phyloP scores from a whole-genome alignment of 1,140 invertebrate genomes.

The Tetragonula clypearis region DNA sequence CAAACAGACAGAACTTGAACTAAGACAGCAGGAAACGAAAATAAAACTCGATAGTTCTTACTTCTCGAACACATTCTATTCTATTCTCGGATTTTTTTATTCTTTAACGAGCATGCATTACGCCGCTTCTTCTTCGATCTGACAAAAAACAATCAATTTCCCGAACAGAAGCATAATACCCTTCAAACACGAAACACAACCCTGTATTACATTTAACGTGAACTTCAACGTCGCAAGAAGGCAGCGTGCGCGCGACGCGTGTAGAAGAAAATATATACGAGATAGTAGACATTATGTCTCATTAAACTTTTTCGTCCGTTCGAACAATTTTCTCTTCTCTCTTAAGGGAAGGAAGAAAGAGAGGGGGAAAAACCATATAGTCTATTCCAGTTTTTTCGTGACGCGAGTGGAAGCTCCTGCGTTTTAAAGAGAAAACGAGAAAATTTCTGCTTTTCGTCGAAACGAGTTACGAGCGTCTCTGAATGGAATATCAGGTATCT shows the following conservation, averaged over 20 bases:
- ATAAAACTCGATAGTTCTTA: background rate
- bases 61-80: background rate
- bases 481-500: constrained; percentile 34
- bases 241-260: background rate
- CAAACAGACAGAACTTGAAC: background rate
- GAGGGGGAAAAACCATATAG: background rate
- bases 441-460: background rate
- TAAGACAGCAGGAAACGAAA: background rate
- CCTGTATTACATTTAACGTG: background rate
- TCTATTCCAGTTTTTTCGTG: background rate
- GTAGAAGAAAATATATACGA: background rate
- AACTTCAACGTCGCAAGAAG: background rate
- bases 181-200: background rate
- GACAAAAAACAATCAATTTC: background rate
- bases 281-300: too few relatives aligned
- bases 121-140: background rate
- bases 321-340: background rate
- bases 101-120: background rate
- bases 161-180: background rate
- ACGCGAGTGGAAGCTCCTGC: too few relatives aligned
- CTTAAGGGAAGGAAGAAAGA: background rate
- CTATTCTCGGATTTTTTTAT: background rate
- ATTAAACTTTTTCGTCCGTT: background rate
- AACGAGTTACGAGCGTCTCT: constrained; percentile 1
- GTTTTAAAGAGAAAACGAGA: background rate